These are phyloP conservation scores for Adelges cooleyi DNA, from an alignment of 1,140 invertebrate species.

Conservation along the genomic window DNA sequence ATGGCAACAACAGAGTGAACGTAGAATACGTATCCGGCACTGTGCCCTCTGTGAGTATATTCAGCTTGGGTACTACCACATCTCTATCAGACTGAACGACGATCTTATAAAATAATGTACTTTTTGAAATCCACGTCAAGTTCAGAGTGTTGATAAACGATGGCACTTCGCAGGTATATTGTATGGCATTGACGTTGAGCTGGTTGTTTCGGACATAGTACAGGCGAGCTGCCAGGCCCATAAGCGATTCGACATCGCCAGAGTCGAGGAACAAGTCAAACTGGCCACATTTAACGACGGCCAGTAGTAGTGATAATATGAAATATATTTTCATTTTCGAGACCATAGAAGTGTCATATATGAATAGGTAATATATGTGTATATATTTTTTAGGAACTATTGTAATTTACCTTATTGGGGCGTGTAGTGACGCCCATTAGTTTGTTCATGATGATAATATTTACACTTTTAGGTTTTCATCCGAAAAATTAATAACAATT, in stretches of 20 bases:
- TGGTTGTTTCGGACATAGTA: background rate
- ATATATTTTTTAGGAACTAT: no score
- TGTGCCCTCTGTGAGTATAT: background rate
- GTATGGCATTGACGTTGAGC: background rate
- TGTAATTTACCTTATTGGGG: no score
- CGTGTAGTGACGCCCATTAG: no score
- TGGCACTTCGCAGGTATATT: background rate
- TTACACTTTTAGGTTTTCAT: no score
- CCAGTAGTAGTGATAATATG: background rate
- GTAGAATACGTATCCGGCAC: background rate
- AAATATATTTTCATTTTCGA: no score
- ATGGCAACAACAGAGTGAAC: background rate
- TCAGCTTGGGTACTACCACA: background rate
- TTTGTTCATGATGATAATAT: no score
- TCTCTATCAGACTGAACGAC: background rate
- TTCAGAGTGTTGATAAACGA: background rate
- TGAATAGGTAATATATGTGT: no score
- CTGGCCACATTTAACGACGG: background rate
- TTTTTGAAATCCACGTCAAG: background rate
- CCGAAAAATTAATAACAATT: no score
- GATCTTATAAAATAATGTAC: background rate
- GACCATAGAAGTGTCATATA: no score
- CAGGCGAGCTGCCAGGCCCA: background rate
- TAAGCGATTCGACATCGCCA: background rate
- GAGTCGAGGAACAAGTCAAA: conserved; percentile 3